Evolutionary conservation across 2,797 vertebrate genomes (phyloP).

Genomic region (Melopsittacus undulatus): DNA sequence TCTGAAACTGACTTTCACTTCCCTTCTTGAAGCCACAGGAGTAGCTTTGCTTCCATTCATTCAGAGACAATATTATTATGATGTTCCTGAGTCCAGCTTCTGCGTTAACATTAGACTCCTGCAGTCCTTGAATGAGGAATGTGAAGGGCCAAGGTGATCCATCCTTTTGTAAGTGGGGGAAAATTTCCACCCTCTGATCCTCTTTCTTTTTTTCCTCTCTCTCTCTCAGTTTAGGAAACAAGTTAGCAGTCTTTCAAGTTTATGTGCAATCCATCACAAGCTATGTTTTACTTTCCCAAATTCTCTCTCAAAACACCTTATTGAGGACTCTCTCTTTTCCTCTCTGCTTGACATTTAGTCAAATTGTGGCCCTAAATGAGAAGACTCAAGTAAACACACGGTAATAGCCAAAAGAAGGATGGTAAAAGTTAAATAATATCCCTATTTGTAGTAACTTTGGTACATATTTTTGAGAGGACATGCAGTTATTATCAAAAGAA

Average conservation of each 20-base stretch:
- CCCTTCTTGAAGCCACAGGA: neutral
- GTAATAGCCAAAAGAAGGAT: neutral
- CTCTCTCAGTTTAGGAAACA: neutral
- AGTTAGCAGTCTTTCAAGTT: neutral
- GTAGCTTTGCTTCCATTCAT: neutral
- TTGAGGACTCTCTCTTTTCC: neutral
- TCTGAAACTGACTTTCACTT: neutral
- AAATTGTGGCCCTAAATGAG: neutral
- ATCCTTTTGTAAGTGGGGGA: neutral
- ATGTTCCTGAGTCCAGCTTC: neutral
- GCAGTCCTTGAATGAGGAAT: neutral
- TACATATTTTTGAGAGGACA: neutral
- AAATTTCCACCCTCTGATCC: neutral
- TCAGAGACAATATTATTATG: neutral
- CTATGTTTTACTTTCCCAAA: neutral
- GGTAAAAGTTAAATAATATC: neutral
- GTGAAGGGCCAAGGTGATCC: neutral
- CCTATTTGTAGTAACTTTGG: neutral
- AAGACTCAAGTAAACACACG: neutral
- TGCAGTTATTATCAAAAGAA: neutral
- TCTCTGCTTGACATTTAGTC: neutral
- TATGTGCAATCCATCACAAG: neutral
- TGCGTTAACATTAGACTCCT: neutral
- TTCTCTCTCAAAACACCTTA: neutral
- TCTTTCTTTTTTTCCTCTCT: too few relatives aligned